Base-by-base conservation (phyloP, 1,140 invertebrate species). In the Lepidurus apus region DNA sequence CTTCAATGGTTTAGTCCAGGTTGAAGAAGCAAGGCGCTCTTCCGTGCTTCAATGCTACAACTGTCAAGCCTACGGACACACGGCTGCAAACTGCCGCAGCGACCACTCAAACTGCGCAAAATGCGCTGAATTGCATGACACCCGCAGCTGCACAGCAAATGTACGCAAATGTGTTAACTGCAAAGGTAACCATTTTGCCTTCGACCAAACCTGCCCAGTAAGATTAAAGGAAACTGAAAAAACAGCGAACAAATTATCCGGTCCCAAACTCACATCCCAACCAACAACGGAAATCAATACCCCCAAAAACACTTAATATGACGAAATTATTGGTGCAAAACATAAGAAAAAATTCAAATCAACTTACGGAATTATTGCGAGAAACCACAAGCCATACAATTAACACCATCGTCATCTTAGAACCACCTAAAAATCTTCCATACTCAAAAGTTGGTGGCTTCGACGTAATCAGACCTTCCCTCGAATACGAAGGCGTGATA, bases 31-130 rank as follows among this genome's bases (percentile, higher is more conserved):
- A 13, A 76, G 24, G 43, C 75, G 43, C 75, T 43, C 43, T 47
- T 45, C 24, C 75, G 75, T 76, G 0, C 75, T 43, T 26, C 75
- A 76, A n/a, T 76, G 75, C 43, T 76, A n/a, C 75, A 42, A 11
- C 5, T 76, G 75, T 44, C 42, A 76, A 47, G 47, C 43, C 8
- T 77, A 45, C 75, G 75, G 75, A 43, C 75, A 77, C 53, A 11
- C n/a, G 44, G 53, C 75, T 13, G 75, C 75, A 47, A 45, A 45
- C 75, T 45, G 43, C 43, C 24, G 42, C 75, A 42, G 43, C 21
- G 42, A 44, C 7, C 43, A 43, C 34, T 9, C 43, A 43, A 45
- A 43, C 11, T 53, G 75, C 3, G 75, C 75, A 43, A 76, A 76
- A 47, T 76, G 75, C 42, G 10, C 34, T n/a, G 5, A 6, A 45